Conservation (phyloP, 2,113 vertebrate species). For the Octodon degus region DNA sequence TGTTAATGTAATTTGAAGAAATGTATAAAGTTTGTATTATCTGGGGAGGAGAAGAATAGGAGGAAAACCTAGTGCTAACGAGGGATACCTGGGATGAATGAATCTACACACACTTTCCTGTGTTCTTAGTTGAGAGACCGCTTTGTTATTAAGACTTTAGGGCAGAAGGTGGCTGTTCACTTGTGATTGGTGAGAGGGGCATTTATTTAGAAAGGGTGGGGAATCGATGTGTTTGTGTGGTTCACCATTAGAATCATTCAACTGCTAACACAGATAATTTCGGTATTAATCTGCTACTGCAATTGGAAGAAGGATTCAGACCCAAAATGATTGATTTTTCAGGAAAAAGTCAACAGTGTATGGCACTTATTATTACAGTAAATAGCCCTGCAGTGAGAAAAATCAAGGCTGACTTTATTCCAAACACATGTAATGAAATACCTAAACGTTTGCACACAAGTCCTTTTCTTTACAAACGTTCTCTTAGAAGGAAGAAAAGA, state of each 20-base stretch:
- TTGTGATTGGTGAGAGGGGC: background rate
- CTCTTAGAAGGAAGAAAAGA: conserved; percentile 50
- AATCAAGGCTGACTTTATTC: background rate
- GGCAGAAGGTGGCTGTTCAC: background rate
- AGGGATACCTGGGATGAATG: background rate
- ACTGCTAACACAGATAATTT: conserved; percentile 63
- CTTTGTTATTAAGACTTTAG: conserved; percentile 27
- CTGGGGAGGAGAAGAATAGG: background rate
- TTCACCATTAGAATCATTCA: conserved; percentile 17
- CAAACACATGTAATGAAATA: background rate
- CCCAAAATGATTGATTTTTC: conserved; percentile 29
- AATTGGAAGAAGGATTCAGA: conserved; percentile 54
- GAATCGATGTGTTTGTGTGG: conserved; percentile 53
- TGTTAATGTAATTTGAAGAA: background rate
- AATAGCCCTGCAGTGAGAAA: background rate
- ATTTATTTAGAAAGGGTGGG: conserved; percentile 57
- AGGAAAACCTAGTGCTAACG: background rate
- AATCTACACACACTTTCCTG: background rate
- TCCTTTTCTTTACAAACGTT: background rate
- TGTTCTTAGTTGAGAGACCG: background rate
- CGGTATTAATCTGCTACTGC: conserved; percentile 60
- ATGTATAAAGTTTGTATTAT: background rate
- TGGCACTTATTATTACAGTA: conserved; percentile 38
- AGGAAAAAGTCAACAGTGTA: conserved; percentile 38
- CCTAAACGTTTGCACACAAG: background rate